Percentiles rank a stretch among this genome's conserved stretches.
These are phyloP conservation scores for Pyralis farinalis DNA, from an alignment of 2,888 invertebrate genomes.

Conservation along the genomic window DNA sequence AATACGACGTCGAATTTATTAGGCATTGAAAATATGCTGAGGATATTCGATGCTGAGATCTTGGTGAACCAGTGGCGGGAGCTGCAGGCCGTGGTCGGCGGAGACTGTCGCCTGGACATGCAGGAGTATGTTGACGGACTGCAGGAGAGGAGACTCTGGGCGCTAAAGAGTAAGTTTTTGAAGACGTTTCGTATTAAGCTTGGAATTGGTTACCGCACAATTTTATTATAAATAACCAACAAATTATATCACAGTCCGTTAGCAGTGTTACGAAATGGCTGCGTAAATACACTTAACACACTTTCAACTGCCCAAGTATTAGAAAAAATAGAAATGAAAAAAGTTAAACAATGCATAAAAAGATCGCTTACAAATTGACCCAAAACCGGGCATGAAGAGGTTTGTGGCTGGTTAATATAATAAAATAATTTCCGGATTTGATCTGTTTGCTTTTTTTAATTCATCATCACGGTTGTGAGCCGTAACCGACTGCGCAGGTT, in stretches of 20 bases:
- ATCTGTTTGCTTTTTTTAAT: conserved; percentile 4
- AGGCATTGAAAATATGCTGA: conserved; percentile 76
- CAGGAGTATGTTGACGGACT: conserved; percentile 82
- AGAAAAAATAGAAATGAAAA: not conserved
- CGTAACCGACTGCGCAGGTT: conserved; percentile 22
- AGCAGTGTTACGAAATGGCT: not conserved
- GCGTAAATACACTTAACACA: conserved; percentile 3
- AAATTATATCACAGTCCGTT: not conserved
- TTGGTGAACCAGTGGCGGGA: conserved; percentile 79
- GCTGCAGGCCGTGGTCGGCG: conserved; percentile 64
- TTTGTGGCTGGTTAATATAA: conserved; percentile 12
- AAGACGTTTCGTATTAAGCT: not conserved
- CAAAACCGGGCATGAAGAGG: conserved; percentile 2
- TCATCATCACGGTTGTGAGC: conserved; percentile 3
- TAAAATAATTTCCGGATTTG: conserved; percentile 12
- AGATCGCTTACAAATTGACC: not conserved
- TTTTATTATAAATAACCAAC: not conserved
- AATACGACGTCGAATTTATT: conserved; percentile 29
- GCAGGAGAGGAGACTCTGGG: conserved; percentile 82
- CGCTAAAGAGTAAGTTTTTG: conserved; percentile 84
- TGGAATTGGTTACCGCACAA: not conserved
- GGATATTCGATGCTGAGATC: conserved; percentile 79
- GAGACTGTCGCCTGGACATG: conserved; percentile 79
- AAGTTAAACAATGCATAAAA: not conserved
- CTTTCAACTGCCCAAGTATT: conserved; percentile 1